Percentiles rank a stretch among this genome's conserved stretches.
phyloP scores from a whole-genome alignment of 1,140 invertebrate genomes.

The Ridgeia piscesae region DNA sequence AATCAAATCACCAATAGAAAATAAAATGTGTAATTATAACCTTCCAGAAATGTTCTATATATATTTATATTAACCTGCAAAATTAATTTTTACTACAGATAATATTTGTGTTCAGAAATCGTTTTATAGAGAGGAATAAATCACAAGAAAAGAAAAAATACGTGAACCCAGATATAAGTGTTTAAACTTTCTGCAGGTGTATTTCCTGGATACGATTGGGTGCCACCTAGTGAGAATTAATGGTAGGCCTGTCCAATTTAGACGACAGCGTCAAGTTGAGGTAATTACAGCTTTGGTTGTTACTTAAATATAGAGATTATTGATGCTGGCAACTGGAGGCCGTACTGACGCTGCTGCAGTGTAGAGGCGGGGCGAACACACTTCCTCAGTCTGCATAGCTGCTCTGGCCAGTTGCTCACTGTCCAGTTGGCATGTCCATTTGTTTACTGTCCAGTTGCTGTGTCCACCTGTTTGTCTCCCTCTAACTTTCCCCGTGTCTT shows the following conservation, averaged over 20 bases:
- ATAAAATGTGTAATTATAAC: too few species aligned
- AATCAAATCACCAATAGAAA: too few species aligned
- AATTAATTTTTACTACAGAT: too few species aligned
- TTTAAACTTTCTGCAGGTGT: too few species aligned
- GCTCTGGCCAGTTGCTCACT: not conserved
- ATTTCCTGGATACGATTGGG: too few species aligned
- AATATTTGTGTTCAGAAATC: too few species aligned
- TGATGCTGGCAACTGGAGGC: not conserved
- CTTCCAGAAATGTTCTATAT: too few species aligned
- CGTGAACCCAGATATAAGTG: too few species aligned
- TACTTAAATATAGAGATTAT: not conserved
- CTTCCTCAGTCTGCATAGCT: not conserved
- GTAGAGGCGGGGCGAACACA: too few species aligned
- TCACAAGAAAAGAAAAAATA: too few species aligned
- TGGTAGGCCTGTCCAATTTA: not conserved
- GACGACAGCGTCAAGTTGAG: not conserved
- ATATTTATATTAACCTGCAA: too few species aligned
- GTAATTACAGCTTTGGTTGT: not conserved
- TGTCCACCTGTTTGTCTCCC: constrained; percentile 18
- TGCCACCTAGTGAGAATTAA: not conserved
- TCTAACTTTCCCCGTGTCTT: constrained; percentile 11
- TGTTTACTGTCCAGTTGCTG: constrained; percentile 17
- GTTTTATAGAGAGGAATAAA: too few species aligned
- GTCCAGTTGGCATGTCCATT: constrained; percentile 1
- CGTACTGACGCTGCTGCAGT: not conserved